These are phyloP conservation scores for Linepithema humile DNA, from an alignment of 1,140 invertebrate species.

Conservation along the genomic window DNA sequence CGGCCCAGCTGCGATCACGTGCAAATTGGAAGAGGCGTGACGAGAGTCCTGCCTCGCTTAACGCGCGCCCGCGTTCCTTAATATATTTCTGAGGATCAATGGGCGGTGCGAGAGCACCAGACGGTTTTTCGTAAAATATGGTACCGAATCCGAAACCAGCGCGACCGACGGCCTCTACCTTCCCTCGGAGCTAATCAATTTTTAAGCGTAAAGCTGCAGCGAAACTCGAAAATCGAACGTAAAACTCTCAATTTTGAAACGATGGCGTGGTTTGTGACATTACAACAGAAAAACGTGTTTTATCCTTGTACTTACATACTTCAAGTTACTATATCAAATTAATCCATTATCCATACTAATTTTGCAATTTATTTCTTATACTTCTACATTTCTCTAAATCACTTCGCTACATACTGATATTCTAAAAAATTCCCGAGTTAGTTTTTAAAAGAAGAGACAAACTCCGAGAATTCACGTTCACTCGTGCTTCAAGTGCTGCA, in stretches of 20 bases:
- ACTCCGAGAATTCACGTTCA: too few species aligned
- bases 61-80: constrained; percentile 57
- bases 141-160: constrained; percentile 32
- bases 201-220: constrained; percentile 28
- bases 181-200: constrained; percentile 42
- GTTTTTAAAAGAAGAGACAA: too few species aligned
- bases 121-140: constrained; percentile 60
- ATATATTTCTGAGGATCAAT: constrained; percentile 62
- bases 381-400: background rate
- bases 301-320: background rate
- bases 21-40: constrained; percentile 70
- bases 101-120: constrained; percentile 48
- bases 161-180: constrained; percentile 9
- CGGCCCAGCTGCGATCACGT: constrained; percentile 64
- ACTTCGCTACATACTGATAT: background rate
- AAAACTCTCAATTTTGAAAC: constrained; percentile 24
- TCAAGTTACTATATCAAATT: constrained; percentile 11
- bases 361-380: background rate
- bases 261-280: background rate
- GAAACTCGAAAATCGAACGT: constrained; percentile 15
- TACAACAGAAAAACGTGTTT: background rate
- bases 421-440: too few species aligned
- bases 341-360: constrained; percentile 1
- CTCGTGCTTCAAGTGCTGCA: too few species aligned
- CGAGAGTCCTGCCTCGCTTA: constrained; percentile 57